Base-by-base conservation (phyloP, 2,113 vertebrate species). In the Gobius niger region DNA sequence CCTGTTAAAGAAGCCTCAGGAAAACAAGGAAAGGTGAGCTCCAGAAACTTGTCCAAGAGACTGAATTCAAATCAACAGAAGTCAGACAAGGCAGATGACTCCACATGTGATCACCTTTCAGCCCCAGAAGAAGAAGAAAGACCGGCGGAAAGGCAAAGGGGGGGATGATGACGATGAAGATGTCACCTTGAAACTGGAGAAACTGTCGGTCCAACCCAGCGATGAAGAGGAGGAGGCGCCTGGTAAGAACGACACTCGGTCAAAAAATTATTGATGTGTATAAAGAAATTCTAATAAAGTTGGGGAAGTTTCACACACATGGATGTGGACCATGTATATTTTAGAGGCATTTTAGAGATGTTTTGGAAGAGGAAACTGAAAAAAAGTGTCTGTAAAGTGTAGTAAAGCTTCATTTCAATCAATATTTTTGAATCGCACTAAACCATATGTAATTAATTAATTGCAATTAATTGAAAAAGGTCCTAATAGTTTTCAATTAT, bases 71-170 rank as follows among this genome's bases (percentile, higher is more conserved):
- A 11, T 46, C 7, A n/a, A n/a, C n/a, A 46, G 10, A 46, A 7
- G 10, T 7, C 44, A 46, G 44, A 46, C 44, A 46, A 46, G 44
- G 44, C 7, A 11, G 47, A 50, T 50, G 47, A 50, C 47, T 14
- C 44, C 7, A 11, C 44, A 46, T 15, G 6, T 7, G 9, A 18
- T 18, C 7, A 54, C 15, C 9, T 46, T 62, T 18, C 72, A 87
- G 85, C 89, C 86, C 79, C 92, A 93, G 73, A 96, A 96, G 84
- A 95, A 95, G 75, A 95, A 94, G 65, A 94, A 93, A 80, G 94
- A 95, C 18, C 77, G 91, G 0, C 90, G 92, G 41, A 95, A 95
- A 92, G 92, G 88, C n/a, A 91, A 91, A 78, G 91, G 83, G 34
- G 93, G 86, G 19, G 91, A 87, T 9, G 89, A 24, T 1, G 93